phyloP scores from a whole-genome alignment of 2,113 vertebrate species.

The Marcusenius ussheri region DNA sequence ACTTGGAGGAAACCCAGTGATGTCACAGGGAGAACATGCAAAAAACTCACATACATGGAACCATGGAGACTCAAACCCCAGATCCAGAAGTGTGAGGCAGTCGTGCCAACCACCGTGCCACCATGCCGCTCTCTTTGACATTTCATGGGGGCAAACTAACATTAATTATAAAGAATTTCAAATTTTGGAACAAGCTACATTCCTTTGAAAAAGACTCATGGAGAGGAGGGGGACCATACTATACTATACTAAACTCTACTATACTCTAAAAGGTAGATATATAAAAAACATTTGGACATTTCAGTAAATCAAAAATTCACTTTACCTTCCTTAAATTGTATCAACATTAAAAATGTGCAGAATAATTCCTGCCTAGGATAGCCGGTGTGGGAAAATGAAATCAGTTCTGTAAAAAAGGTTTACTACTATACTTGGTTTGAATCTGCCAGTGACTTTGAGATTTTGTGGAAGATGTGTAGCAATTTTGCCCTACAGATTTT shows the following conservation, averaged over 20 bases:
- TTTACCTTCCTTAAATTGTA: conserved; percentile 19
- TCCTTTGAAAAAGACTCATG: not conserved
- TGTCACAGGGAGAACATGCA: not conserved
- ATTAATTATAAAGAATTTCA: too few species aligned
- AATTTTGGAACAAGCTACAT: not conserved
- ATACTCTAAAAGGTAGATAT: not conserved
- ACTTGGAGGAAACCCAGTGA: not conserved
- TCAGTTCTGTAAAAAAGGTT: conserved; percentile 13
- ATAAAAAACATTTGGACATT: not conserved
- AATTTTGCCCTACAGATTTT: not conserved
- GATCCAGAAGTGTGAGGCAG: not conserved
- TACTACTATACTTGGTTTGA: conserved; percentile 1
- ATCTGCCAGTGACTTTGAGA: not conserved
- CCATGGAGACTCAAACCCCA: not conserved
- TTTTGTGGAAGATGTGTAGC: conserved; percentile 17
- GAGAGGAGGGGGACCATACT: not conserved
- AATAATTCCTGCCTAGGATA: conserved; percentile 21
- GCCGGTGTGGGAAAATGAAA: conserved; percentile 8
- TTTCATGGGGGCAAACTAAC: not conserved
- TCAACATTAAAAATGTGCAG: not conserved
- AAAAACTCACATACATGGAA: not conserved
- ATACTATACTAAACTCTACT: not conserved
- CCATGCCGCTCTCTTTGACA: not conserved
- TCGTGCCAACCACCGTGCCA: too few species aligned
- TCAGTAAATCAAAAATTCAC: conserved; percentile 3